Evolutionary conservation across 2,888 invertebrate species (phyloP), one percentile per base, ranked within the genome.

Genomic region (Tachina grossa): DNA sequence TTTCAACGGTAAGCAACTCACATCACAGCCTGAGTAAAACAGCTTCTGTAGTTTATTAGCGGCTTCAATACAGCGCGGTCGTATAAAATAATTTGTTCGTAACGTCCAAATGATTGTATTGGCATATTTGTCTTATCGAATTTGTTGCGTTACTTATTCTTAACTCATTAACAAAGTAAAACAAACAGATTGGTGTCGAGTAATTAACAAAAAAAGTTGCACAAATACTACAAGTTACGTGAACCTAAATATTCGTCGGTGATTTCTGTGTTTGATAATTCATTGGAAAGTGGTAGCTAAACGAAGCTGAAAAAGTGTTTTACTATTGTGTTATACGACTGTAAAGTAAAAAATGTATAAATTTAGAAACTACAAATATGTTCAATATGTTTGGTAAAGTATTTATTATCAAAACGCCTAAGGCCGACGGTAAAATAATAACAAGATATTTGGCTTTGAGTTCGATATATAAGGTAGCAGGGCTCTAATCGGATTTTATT

Each of bases 41-140:
- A 76, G 82, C 75, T 71, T 82, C 77, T 76, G 63, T 85, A 88
- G 88, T 88, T 87, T 86, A 86, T 85, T 84, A 80, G 83, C 83
- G 84, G 76, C 88, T 83, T 86, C 85, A 79, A 83, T 78, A 71
- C 83, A 85, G 86, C 71, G 84, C 85, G 88, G 88, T 88, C 86
- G 85, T 86, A 53, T 63, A 65, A 55, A 72, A 80, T 69, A 74
- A 59, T 72, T 74, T 69, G 43, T 47, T 72, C 83, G 78, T 85
- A 31, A 57, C 55, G 57, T 31, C 16, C 10, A 43, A 77, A 65
- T n/a, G 13, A 53, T 39, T 83, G 65, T 57, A 47, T 53, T 79
- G 16, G 4, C 14, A 66, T 53, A 41, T 39, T 43, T 16, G 47
- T 61, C 47, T 53, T 63, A 51, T 51, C 43, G 49, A 57, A 43